Evolutionary conservation across 2,888 invertebrate genomes (phyloP).

Genomic region (Eueremaeus valkanovi): DNA sequence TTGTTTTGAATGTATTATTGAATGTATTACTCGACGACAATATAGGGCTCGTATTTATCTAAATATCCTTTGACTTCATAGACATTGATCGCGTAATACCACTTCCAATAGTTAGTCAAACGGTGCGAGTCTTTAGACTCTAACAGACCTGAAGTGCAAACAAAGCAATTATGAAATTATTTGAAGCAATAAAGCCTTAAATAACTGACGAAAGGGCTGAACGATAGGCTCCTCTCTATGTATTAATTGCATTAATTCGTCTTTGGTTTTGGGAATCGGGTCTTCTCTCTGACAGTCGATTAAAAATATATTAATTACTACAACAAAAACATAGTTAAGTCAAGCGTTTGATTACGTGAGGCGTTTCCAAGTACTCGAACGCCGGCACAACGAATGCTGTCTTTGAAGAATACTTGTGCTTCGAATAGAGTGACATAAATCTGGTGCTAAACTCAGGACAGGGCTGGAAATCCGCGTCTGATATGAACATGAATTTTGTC

Average conservation of each 20-base stretch:
- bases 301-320: not conserved
- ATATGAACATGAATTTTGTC: constrained; percentile 46
- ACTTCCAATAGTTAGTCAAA: constrained; percentile 48
- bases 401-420: constrained; percentile 37
- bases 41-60: constrained; percentile 49
- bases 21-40: constrained; percentile 45
- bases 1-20: too few species aligned
- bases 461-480: constrained; percentile 48
- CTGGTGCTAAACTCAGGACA: constrained; percentile 46
- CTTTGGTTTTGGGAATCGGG: constrained; percentile 47
- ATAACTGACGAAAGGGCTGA: constrained; percentile 47
- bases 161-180: not conserved
- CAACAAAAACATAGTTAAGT: not conserved
- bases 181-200: not conserved
- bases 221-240: constrained; percentile 47
- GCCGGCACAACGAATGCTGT: constrained; percentile 47
- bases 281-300: constrained; percentile 44
- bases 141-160: constrained; percentile 43
- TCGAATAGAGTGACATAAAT: constrained; percentile 40
- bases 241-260: constrained; percentile 47
- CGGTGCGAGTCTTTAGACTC: constrained; percentile 48
- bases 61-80: constrained; percentile 44
- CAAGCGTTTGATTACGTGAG: constrained; percentile 43
- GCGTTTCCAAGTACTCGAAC: constrained; percentile 48
- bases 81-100: constrained; percentile 46